These are phyloP conservation scores for Sclerodermus sp. DNA, from an alignment of 2,888 invertebrate species.

Conservation along the genomic window DNA sequence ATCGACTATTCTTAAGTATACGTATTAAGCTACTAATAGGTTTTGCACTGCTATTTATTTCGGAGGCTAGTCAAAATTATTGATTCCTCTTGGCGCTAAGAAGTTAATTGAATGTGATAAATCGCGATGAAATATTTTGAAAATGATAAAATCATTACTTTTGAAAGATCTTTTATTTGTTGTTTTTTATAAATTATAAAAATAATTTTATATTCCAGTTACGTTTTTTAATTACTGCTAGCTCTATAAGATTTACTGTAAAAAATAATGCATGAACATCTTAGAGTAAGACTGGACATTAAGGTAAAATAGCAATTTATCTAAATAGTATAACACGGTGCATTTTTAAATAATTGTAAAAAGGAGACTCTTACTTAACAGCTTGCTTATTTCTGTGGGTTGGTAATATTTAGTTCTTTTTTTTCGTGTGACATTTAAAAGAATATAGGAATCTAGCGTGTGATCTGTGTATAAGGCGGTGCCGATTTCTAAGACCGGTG, in stretches of 20 bases:
- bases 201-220: too few relatives aligned
- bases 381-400: conserved; percentile 43
- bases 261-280: conserved; percentile 24
- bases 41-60: too few relatives aligned
- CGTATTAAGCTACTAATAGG: not conserved
- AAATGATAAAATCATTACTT: too few relatives aligned
- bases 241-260: too few relatives aligned
- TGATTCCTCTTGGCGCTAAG: too few relatives aligned
- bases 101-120: too few relatives aligned
- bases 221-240: too few relatives aligned
- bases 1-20: conserved; percentile 29
- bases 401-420: conserved; percentile 35
- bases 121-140: too few relatives aligned
- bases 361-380: conserved; percentile 33
- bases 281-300: conserved; percentile 48
- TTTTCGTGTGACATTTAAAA: conserved; percentile 33
- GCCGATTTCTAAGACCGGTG: conserved; percentile 32
- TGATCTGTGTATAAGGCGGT: conserved; percentile 24
- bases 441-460: conserved; percentile 27
- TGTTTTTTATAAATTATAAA: too few relatives aligned
- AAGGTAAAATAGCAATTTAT: conserved; percentile 41
- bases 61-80: too few relatives aligned
- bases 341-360: conserved; percentile 42
- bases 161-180: too few relatives aligned
- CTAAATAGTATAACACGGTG: conserved; percentile 41